Conservation (phyloP, 2,113 vertebrate species). For the Psettodes erumei region DNA sequence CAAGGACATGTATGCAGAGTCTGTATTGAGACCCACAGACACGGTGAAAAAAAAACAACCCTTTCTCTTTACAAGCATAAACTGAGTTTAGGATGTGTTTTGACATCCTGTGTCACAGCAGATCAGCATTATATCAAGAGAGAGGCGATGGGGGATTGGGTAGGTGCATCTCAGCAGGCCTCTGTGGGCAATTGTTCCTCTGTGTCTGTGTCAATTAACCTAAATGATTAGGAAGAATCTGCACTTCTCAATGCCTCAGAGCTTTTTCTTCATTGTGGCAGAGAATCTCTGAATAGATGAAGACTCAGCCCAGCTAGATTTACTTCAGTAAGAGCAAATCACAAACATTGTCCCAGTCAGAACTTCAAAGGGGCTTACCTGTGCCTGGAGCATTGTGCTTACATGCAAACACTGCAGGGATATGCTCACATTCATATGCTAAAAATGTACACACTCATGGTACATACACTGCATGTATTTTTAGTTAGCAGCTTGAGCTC, state of each 20-base stretch:
- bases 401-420: conserved; percentile 19
- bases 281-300: neutral
- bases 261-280: neutral
- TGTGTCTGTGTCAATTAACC: neutral
- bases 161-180: neutral
- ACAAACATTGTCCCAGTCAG: neutral
- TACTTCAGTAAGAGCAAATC: too few relatives aligned
- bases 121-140: conserved; percentile 21
- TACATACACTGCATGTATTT: conserved; percentile 41
- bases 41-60: conserved; percentile 2
- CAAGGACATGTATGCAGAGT: neutral
- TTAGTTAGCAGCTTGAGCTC: conserved; percentile 41
- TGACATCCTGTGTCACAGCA: conserved; percentile 18
- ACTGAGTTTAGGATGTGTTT: conserved; percentile 14
- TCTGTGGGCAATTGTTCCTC: conserved; percentile 9
- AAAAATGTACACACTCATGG: conserved; percentile 20
- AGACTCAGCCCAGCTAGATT: neutral
- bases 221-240: neutral
- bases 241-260: neutral
- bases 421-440: conserved; percentile 28
- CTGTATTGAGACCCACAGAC: neutral
- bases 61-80: neutral
- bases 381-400: neutral
- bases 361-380: neutral
- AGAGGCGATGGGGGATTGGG: too few relatives aligned